Conservation (phyloP, 2,797 vertebrate genomes). For the Rhinogobio ventralis region DNA sequence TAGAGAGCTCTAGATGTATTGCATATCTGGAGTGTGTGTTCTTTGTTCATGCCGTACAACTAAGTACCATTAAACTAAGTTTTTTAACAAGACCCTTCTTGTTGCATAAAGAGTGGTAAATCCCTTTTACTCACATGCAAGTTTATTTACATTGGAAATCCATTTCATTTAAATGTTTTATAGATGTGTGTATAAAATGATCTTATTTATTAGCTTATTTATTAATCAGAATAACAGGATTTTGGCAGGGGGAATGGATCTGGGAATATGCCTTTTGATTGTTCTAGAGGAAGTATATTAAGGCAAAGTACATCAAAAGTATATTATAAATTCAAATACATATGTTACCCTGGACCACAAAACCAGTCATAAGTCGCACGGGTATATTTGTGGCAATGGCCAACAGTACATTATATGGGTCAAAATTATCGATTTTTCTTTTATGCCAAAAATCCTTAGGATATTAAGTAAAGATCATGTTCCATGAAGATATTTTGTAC, state of each 20-base stretch:
- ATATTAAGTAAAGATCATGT: no score
- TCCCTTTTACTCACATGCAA: neutral
- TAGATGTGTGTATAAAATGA: neutral
- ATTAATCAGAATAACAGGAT: neutral
- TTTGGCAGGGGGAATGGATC: neutral
- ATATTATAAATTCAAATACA: neutral
- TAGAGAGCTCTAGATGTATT: neutral
- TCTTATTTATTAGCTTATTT: neutral
- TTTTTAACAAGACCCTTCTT: neutral
- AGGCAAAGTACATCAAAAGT: neutral
- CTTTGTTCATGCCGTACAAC: neutral
- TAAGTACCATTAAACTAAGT: neutral
- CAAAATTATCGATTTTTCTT: no score
- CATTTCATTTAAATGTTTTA: neutral
- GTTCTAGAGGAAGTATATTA: neutral
- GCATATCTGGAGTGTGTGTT: neutral
- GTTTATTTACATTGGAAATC: neutral
- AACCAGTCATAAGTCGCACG: no score
- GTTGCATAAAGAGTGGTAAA: neutral
- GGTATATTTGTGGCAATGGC: no score
- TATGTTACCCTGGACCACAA: no score
- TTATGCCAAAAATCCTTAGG: no score
- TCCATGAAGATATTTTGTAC: no score
- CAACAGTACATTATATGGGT: no score
- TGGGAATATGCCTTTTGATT: neutral